A percentile compares a stretch with the other conserved stretches of the same genome.
Evolutionary conservation across 2,113 vertebrate genomes (phyloP).

Genomic region (Anser cygnoides): DNA sequence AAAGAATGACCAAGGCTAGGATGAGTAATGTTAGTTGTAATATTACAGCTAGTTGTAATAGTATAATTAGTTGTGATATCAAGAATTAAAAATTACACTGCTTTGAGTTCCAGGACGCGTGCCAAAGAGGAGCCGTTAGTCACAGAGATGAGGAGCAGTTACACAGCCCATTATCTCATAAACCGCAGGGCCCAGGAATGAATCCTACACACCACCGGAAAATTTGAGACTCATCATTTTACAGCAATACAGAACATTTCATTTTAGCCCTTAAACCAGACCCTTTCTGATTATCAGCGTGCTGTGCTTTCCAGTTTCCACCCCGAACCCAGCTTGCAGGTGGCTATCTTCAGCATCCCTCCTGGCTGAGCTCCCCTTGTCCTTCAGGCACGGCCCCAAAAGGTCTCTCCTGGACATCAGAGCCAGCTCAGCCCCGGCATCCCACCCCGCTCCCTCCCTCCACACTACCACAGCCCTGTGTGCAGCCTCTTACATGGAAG

Average conservation of each 20-base stretch:
- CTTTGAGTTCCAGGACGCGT: not conserved
- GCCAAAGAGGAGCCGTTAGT: slow-evolving; percentile 44
- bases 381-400: accelerated
- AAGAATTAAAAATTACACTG: slow-evolving; percentile 60
- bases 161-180: slow-evolving; percentile 41
- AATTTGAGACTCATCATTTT: not conserved
- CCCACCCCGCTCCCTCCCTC: not conserved
- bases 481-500: not conserved
- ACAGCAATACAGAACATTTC: not conserved
- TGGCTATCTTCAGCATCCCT: not conserved
- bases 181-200: not conserved
- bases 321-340: not conserved
- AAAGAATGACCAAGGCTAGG: slow-evolving; percentile 36
- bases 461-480: not conserved
- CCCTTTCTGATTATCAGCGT: not conserved
- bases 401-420: not conserved
- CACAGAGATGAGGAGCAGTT: slow-evolving; percentile 18
- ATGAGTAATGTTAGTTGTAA: slow-evolving; percentile 67
- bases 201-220: not conserved
- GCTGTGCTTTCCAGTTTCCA: not conserved
- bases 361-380: not conserved
- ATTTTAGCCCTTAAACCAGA: not conserved
- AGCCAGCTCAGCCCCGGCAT: not conserved
- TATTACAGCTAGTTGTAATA: slow-evolving; percentile 63
- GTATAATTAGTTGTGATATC: slow-evolving; percentile 72